Percentiles rank a stretch among this genome's conserved stretches.
Evolutionary conservation across 2,888 invertebrate genomes (phyloP).

Genomic region (Ischnura elegans): DNA sequence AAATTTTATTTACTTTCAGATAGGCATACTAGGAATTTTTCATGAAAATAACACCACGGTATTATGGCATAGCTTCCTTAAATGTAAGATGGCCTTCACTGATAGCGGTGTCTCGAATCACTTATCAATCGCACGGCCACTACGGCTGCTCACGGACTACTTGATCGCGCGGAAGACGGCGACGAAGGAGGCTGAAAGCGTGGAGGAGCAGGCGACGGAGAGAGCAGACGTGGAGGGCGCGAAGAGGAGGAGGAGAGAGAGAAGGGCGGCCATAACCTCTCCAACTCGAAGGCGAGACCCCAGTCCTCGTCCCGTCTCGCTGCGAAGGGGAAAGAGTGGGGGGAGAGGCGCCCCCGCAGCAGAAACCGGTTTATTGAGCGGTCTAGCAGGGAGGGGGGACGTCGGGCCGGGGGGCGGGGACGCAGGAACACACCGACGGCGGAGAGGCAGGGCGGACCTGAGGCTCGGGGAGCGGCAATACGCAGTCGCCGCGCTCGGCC

Average conservation of each 20-base stretch:
- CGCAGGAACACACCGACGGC: too few species aligned
- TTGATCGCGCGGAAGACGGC: not conserved
- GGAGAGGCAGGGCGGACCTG: too few species aligned
- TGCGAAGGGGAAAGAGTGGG: not conserved
- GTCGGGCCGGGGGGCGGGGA: not conserved
- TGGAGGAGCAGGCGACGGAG: not conserved
- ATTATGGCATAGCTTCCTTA: too few species aligned
- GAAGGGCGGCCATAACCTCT: conserved; percentile 56
- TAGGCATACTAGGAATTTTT: too few species aligned
- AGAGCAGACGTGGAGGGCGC: not conserved
- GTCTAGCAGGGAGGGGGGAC: conserved; percentile 37
- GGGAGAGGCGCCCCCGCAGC: conserved; percentile 37
- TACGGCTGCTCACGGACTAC: too few species aligned
- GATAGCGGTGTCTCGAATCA: too few species aligned
- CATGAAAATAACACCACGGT: too few species aligned
- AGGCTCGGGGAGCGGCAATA: not conserved
- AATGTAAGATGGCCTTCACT: too few species aligned
- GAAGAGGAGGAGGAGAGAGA: not conserved
- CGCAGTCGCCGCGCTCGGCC: conserved; percentile 53
- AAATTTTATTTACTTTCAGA: too few species aligned
- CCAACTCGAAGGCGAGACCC: conserved; percentile 56
- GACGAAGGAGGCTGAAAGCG: not conserved
- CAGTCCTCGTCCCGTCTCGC: conserved; percentile 46
- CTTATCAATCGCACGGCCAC: too few species aligned
- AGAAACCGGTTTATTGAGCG: conserved; percentile 67